Evolutionary conservation across 2,113 vertebrate genomes (phyloP).

Genomic region (Carlito syrichta): DNA sequence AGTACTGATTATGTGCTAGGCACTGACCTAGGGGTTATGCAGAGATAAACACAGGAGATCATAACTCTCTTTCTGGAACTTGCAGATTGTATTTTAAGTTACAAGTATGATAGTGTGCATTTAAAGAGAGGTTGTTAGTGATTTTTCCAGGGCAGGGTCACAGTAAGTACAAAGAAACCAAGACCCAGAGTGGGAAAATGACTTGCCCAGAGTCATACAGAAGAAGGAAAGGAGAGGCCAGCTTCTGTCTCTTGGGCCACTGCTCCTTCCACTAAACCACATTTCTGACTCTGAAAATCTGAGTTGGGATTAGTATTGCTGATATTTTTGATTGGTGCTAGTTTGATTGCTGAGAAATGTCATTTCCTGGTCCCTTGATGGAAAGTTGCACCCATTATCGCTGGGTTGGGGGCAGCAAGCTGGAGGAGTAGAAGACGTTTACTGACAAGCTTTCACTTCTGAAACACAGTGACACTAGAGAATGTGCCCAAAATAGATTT

Average conservation of each 20-base stretch:
- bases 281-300: background rate
- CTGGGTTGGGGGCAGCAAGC: no score
- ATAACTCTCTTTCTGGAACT: background rate
- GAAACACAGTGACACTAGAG: background rate
- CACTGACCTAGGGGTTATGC: background rate
- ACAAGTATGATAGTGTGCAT: rapidly evolving
- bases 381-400: no score
- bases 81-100: background rate
- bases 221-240: rapidly evolving
- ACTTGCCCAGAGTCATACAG: background rate
- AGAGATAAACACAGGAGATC: background rate
- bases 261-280: background rate
- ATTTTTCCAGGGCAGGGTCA: background rate
- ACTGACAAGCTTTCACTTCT: background rate
- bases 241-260: background rate
- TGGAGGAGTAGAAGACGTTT: background rate
- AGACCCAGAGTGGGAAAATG: background rate
- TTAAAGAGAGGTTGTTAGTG: background rate
- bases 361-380: background rate
- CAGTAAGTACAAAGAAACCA: background rate
- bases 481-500: background rate
- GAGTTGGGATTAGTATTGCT: background rate
- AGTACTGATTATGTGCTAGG: background rate
- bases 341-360: background rate
- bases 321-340: background rate